These are phyloP conservation scores for Drosophila truncata DNA, from an alignment of 1,140 invertebrate species.

Conservation along the genomic window DNA sequence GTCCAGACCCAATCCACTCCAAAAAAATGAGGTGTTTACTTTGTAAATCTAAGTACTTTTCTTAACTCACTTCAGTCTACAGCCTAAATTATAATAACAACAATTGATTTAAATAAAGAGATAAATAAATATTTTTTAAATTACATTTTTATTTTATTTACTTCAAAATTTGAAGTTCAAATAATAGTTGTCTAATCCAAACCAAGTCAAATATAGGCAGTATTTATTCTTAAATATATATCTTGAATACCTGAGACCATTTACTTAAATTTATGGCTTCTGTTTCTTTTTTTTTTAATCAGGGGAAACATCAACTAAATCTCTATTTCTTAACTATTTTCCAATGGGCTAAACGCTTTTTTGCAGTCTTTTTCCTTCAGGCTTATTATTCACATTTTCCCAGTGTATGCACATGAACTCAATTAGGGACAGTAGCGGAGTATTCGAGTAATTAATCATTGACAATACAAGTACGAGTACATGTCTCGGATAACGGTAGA, in stretches of 20 bases:
- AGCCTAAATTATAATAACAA: too few species aligned
- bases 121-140: background rate
- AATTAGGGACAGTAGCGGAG: conserved; percentile 66
- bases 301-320: too few species aligned
- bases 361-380: too few species aligned
- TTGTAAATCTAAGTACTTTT: background rate
- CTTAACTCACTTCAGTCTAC: background rate
- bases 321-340: too few species aligned
- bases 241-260: background rate
- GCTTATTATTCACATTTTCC: background rate
- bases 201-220: background rate
- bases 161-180: too few species aligned
- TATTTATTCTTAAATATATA: background rate
- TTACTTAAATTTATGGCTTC: too few species aligned
- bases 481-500: conserved; percentile 39
- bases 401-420: conserved; percentile 54
- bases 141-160: background rate
- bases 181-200: background rate
- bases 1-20: conserved; percentile 8
- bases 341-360: background rate
- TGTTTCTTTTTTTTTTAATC: too few species aligned
- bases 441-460: conserved; percentile 66
- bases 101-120: too few species aligned
- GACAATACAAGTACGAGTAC: conserved; percentile 39
- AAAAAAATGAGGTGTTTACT: background rate